Base-by-base conservation (phyloP, 2,888 invertebrate genomes). In the Melieria omissa region DNA sequence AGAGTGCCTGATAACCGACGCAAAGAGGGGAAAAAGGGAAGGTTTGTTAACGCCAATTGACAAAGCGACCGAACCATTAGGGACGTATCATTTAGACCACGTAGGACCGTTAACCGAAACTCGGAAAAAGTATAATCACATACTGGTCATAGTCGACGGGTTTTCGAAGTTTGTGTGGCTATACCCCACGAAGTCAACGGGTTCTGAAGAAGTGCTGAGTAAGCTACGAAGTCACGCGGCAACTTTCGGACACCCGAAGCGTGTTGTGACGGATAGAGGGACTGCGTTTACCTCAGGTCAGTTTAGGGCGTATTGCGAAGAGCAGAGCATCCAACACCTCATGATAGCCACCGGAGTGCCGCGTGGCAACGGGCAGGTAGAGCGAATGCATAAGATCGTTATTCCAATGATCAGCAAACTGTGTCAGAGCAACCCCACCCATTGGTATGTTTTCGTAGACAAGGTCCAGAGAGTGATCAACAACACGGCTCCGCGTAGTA, bases 251-350 rank as follows among this genome's bases (percentile, higher is more conserved):
- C 42, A 64, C 14, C 64, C 64, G n/a, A 64, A 42, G 14, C 12
- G 64, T 3, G 42, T 42, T n/a, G 52, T 64, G 9, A 16, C 52
- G 4, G 54, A 54, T 42, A 64, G 42, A 41, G 42, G 64, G 5
- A 7, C 12, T 64, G 42, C 64, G 9, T 54, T 64, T n/a, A 62
- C 16, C 0, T 80, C 82, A 0, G 77, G 79, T 12, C 60, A 65
- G 4, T 88, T 87, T 70, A 72, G 77, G 62, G 70, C 74, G 7
- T 84, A 81, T 71, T 86, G 84, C 71, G 67, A 72, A 42, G 76
- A 78, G 2, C 80, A 85, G 71, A 71, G 65, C 0, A 70, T 77
- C 14, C 29, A 65, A 16, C 84, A 86, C 52, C 57, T 83, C 45
- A 80, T 83, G 61, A 70, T 79, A 4, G 57, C 71, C 6, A 83